Evolutionary conservation across 2,113 vertebrate species (phyloP).

Genomic region (Alouatta palliata): DNA sequence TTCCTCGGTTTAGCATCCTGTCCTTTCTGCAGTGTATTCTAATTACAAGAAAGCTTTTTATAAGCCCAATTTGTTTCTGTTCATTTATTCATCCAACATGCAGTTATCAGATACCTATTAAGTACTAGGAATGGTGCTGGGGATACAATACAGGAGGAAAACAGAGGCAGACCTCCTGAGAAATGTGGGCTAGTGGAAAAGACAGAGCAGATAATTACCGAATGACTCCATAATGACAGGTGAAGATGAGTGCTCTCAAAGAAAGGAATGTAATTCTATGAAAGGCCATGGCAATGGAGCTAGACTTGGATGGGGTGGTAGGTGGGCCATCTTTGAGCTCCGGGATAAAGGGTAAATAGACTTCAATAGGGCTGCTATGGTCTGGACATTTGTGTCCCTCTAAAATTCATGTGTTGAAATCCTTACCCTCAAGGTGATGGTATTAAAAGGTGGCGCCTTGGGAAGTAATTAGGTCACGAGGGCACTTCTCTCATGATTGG

Average conservation of each 20-base stretch:
- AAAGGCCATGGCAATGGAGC: not conserved
- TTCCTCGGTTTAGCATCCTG: not conserved
- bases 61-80: not conserved
- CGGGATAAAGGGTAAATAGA: not conserved
- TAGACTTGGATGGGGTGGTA: not conserved
- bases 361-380: not conserved
- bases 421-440: not conserved
- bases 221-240: not conserved
- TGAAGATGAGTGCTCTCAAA: not conserved
- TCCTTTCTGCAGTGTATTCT: not conserved
- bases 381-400: too few relatives aligned
- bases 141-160: not conserved
- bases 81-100: not conserved
- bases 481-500: not conserved
- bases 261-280: not conserved
- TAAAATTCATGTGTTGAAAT: not conserved
- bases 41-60: not conserved
- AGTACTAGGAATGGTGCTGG: not conserved
- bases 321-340: not conserved
- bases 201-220: not conserved
- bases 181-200: not conserved
- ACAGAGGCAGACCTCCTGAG: not conserved
- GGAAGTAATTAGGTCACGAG: not conserved
- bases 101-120: not conserved
- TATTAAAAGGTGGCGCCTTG: not conserved